These are phyloP conservation scores for Kuschelorhynchus macadamiae DNA, from an alignment of 2,888 invertebrate species.

Conservation along the genomic window DNA sequence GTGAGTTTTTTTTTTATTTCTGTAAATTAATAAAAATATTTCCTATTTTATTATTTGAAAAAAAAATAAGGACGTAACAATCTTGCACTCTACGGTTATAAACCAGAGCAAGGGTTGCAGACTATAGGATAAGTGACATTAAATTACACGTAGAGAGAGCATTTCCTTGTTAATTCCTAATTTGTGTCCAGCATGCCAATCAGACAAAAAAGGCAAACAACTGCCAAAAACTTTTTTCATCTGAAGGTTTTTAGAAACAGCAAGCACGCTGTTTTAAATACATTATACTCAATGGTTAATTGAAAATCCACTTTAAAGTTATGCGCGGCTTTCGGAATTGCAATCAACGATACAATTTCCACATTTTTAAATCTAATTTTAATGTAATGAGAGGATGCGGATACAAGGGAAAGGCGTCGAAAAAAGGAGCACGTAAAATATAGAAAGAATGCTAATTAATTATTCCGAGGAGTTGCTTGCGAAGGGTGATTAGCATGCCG, in stretches of 20 bases:
- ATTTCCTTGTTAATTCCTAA: too few species aligned
- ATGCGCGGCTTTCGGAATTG: constrained; percentile 61
- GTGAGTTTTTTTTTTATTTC: too few species aligned
- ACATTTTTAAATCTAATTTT: constrained; percentile 70
- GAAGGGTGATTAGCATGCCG: constrained; percentile 72
- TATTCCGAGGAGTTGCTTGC: constrained; percentile 72
- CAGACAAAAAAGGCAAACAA: constrained; percentile 44
- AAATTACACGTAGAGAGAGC: too few species aligned
- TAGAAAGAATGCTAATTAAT: constrained; percentile 75
- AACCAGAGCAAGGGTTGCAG: too few species aligned
- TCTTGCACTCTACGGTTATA: too few species aligned
- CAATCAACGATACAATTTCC: constrained; percentile 71
- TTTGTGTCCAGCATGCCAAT: constrained; percentile 32
- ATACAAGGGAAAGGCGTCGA: constrained; percentile 58
- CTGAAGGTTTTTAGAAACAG: constrained; percentile 46
- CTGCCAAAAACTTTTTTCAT: constrained; percentile 44
- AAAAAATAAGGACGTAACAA: too few species aligned
- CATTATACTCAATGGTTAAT: constrained; percentile 68
- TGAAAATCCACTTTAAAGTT: constrained; percentile 70
- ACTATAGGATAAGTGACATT: too few species aligned
- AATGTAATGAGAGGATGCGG: constrained; percentile 65
- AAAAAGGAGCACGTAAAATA: constrained; percentile 68
- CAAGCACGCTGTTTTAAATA: constrained; percentile 62
- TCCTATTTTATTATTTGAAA: too few species aligned
- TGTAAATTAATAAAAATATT: too few species aligned